A percentile compares a stretch with the other conserved stretches of the same genome.
These are phyloP conservation scores for Apotomis betuletana DNA, from an alignment of 2,888 invertebrate genomes.

Conservation along the genomic window DNA sequence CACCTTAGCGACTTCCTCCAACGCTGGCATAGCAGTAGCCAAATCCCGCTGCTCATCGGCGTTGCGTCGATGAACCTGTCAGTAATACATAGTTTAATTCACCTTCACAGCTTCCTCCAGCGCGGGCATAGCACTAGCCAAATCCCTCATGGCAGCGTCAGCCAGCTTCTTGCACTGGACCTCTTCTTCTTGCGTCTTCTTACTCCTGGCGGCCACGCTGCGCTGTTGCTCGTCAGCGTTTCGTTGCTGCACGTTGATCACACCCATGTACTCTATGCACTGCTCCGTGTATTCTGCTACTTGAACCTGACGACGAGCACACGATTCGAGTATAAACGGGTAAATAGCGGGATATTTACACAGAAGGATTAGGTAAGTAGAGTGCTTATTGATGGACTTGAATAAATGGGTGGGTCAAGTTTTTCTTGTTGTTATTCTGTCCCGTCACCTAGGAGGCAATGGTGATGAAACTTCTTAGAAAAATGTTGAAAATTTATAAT, in stretches of 20 bases:
- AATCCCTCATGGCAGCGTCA: constrained; percentile 91
- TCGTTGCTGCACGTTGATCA: constrained; percentile 90
- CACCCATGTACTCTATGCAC: constrained; percentile 93
- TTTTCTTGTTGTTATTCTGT: too few species aligned
- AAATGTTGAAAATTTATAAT: too few species aligned
- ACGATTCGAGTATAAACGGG: too few species aligned
- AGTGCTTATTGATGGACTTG: too few species aligned
- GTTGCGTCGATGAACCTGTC: not conserved
- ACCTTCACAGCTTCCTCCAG: constrained; percentile 90
- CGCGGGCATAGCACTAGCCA: constrained; percentile 94
- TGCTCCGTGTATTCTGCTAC: constrained; percentile 90
- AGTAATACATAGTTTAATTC: not conserved
- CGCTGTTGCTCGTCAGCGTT: constrained; percentile 93
- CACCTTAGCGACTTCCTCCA: constrained; percentile 90
- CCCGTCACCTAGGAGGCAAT: too few species aligned
- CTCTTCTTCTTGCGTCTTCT: constrained; percentile 91
- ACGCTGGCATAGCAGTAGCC: constrained; percentile 92
- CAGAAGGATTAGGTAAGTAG: too few species aligned
- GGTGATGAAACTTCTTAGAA: too few species aligned
- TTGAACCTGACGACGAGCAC: constrained; percentile 73
- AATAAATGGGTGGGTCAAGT: too few species aligned
- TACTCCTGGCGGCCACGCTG: constrained; percentile 87
- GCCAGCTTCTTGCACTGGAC: constrained; percentile 91
- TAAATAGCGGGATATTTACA: too few species aligned
- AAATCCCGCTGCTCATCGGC: constrained; percentile 82